Base-by-base conservation (phyloP, 2,113 vertebrate genomes). In the Bombycilla garrulus region DNA sequence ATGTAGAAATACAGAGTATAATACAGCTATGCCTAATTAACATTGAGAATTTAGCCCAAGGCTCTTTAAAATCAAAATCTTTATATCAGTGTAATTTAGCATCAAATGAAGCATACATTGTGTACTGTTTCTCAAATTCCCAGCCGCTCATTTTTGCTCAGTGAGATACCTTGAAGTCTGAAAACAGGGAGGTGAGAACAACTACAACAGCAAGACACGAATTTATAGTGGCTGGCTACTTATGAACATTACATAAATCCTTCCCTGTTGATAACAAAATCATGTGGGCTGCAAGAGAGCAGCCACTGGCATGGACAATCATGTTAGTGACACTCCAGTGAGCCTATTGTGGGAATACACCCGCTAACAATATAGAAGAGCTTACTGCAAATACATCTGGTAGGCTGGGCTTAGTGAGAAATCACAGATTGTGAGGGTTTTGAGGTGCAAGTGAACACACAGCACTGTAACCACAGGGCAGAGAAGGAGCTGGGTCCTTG, bases 231-330 rank as follows among this genome's bases (percentile, higher is more conserved):
- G 69, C 51, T 93, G 72, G 64, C 86, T 90, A 88, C 88, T 94
- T 84, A 92, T 33, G 80, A 96, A 78, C 90, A 57, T 78, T 78
- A 96, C 74, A 92, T 62, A 93, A 96, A 96, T 81, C 82, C 79
- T 84, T 73, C 72, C 40, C 42, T 81, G 92, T 74, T 33, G 82
- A 94, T 93, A 93, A 88, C 36, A 67, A 79, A 92, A 90, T 74
- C 76, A 74, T 78, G 82, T 93, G 84, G 90, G 86, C 95, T 96
- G 94, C 77, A 95, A 95, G 72, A 86, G 90, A 96, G 96, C 94
- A 97, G 93, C 72, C 86, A 88, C 76, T 96, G 96, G 88, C 93
- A 96, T 28, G 90, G 93, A 94, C 95, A 96, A 95, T 93, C 92
- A 81, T 50, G 60, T 94, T 90, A 96, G 95, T 45, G 90, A 78